Evolutionary conservation across 2,797 vertebrate species (phyloP), one percentile per base, ranked within the genome.

Genomic region (Perodicticus potto): DNA sequence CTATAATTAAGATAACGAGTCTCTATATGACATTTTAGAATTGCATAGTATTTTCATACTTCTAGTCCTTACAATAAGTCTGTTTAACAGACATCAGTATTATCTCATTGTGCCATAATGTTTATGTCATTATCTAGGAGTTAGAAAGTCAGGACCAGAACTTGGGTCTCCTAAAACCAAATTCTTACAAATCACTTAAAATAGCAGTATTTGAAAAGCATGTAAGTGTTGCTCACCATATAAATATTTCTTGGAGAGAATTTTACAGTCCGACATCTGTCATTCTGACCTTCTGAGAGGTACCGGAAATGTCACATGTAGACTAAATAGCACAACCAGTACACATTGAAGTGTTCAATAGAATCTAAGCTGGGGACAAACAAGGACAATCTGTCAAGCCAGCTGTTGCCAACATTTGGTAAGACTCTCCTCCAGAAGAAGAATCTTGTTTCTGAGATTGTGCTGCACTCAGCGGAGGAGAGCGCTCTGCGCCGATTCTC

Each of bases 231-330:
- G 63, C 94, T 96, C 55, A 76, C 61, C 84, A 29, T 72, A 88
- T 86, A 95, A 96, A 93, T 87, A 89, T 72, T 97, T 96, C 65
- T 70, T 94, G 78, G 72, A 70, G 82, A 95, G 87, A 96, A 83
- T 78, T 85, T 87, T 89, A 82, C 25, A 91, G 20, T 27, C 17
- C 74, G 87, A 76, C 95, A 92, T 93, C 92, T 98, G 97, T 72
- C 85, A 94, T 95, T 94, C 67, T 94, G 94, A 97, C 96, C 97
- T 96, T 96, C 88, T 88, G 84, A 94, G 94, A 80, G 77, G 77
- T 61, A 61, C 65, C 9, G 81, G 77, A 59, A 97, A 95, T 95
- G 49, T 89, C 97, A 94, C 32, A 80, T 89, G 76, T 88, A 96
- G 4, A 57, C 49, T 97, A 92, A 93, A 87, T 65, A 97, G 65